A percentile compares a stretch with the other conserved stretches of the same genome.
phyloP scores from a whole-genome alignment of 2,113 vertebrate genomes.

The Bos indicus region DNA sequence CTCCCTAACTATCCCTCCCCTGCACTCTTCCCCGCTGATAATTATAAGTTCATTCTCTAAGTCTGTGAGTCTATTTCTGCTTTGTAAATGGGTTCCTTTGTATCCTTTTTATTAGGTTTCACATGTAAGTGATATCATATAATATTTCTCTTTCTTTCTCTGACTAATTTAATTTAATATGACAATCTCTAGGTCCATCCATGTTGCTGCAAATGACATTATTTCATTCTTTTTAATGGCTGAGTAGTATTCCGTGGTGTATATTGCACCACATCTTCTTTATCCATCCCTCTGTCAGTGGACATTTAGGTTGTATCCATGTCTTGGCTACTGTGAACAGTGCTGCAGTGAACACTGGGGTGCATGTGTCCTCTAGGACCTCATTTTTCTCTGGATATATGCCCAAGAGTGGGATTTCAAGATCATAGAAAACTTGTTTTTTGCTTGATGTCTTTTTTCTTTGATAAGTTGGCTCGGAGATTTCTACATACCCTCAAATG shows the following conservation, averaged over 20 bases:
- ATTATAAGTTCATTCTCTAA: not conserved
- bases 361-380: not conserved
- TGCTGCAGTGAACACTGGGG: not conserved
- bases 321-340: not conserved
- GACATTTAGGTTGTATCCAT: not conserved
- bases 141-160: not conserved
- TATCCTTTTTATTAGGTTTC: not conserved
- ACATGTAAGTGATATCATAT: not conserved
- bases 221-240: not conserved
- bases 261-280: not conserved
- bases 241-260: not conserved
- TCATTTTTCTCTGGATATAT: not conserved
- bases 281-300: not conserved
- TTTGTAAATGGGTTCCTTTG: not conserved
- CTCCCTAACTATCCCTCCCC: not conserved
- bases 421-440: not conserved
- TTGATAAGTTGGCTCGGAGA: not conserved
- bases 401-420: not conserved
- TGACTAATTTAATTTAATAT: not conserved
- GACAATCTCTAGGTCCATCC: not conserved
- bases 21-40: not conserved
- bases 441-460: not conserved
- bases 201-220: not conserved
- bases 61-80: not conserved
- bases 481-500: not conserved